phyloP scores from a whole-genome alignment of 2,888 invertebrate genomes.

The Hyposoter didymator region DNA sequence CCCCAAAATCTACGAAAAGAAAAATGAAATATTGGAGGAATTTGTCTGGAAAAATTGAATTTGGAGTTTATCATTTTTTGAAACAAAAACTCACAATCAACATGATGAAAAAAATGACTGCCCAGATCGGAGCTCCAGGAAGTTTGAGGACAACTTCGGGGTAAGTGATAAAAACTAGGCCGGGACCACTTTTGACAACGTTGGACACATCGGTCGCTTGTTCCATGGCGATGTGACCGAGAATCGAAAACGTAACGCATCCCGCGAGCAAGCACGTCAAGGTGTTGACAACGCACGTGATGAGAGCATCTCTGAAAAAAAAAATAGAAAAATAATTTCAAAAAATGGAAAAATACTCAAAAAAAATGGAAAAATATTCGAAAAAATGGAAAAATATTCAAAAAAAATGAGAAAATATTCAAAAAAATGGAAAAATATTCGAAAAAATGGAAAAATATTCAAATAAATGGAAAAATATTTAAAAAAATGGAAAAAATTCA shows the following conservation, averaged over 20 bases:
- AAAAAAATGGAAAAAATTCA: no score
- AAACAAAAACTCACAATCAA: slow-evolving; percentile 85
- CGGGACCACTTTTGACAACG: slow-evolving; percentile 88
- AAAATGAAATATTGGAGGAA: slow-evolving; percentile 15
- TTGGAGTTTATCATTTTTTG: background rate
- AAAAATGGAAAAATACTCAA: no score
- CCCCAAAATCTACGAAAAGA: slow-evolving; percentile 87
- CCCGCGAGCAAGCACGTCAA: slow-evolving; percentile 90
- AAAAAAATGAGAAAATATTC: no score
- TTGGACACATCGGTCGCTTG: slow-evolving; percentile 85
- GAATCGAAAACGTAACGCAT: slow-evolving; percentile 90
- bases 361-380: no score
- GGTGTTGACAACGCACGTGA: slow-evolving; percentile 90
- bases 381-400: no score
- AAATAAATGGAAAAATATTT: no score
- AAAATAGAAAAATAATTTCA: background rate
- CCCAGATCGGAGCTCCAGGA: slow-evolving; percentile 90
- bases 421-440: no score
- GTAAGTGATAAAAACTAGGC: slow-evolving; percentile 91
- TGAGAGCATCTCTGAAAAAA: slow-evolving; percentile 87
- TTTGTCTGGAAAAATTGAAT: background rate
- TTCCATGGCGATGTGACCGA: slow-evolving; percentile 89
- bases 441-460: no score
- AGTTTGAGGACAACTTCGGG: slow-evolving; percentile 91
- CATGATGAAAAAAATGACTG: slow-evolving; percentile 91